phyloP scores from a whole-genome alignment of 2,797 vertebrate species.

The Gadopsis bispinosus region DNA sequence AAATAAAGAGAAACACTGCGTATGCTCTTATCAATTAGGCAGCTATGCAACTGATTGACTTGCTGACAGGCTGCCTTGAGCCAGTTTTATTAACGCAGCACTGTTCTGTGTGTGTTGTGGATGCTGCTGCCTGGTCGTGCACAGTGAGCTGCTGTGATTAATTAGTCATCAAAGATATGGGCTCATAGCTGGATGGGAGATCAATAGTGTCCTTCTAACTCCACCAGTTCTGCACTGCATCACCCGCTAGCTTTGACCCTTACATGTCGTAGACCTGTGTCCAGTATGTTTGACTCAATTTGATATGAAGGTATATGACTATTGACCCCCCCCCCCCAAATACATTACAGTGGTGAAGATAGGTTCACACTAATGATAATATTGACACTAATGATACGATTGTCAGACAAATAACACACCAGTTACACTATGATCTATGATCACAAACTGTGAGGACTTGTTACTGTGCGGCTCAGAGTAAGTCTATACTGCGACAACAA shows the following conservation, averaged over 20 bases:
- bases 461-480: conserved; percentile 4
- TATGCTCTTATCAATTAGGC: conserved; percentile 48
- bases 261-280: conserved; percentile 6
- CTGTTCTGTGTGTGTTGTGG: conserved; percentile 42
- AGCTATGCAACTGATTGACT: conserved; percentile 55
- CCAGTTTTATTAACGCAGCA: conserved; percentile 53
- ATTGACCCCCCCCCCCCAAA: no score
- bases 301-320: neutral
- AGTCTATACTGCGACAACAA: neutral
- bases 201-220: conserved; percentile 24
- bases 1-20: conserved; percentile 14
- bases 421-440: neutral
- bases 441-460: conserved; percentile 1
- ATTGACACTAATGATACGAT: neutral
- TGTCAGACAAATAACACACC: neutral
- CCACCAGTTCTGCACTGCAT: conserved; percentile 13
- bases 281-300: neutral
- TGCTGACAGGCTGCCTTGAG: conserved; percentile 62
- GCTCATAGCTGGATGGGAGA: conserved; percentile 29
- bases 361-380: neutral
- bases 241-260: conserved; percentile 20
- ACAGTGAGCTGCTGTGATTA: conserved; percentile 69
- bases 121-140: conserved; percentile 45
- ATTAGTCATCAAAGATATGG: conserved; percentile 61
- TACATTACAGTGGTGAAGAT: neutral